A percentile compares a stretch with the other conserved stretches of the same genome.
Evolutionary conservation across 1,140 invertebrate genomes (phyloP).

Genomic region (Orius insidiosus): DNA sequence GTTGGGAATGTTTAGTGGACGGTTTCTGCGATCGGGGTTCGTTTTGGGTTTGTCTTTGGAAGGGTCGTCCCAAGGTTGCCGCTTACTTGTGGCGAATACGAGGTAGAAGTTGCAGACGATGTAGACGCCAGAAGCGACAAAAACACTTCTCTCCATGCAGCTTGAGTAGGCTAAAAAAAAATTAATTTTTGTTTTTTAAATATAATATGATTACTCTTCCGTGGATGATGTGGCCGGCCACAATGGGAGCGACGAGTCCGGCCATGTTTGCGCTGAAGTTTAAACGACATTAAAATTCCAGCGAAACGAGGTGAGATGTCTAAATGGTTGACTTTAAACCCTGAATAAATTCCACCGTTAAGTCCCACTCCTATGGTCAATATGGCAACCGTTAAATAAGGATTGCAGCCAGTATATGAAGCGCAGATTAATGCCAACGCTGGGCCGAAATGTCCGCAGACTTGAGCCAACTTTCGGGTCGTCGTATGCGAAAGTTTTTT

Average conservation of each 20-base stretch:
- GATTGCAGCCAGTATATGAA: conserved; percentile 46
- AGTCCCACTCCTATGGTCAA: conserved; percentile 62
- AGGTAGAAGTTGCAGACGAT: conserved; percentile 58
- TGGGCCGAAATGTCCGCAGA: conserved; percentile 54
- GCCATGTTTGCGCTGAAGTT: conserved; percentile 82
- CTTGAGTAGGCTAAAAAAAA: conserved; percentile 52
- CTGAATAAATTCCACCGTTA: conserved; percentile 69
- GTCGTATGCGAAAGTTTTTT: conserved; percentile 47
- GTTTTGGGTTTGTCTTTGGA: conserved; percentile 37
- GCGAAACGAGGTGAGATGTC: conserved; percentile 83
- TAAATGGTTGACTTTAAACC: conserved; percentile 78
- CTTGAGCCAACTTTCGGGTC: conserved; percentile 64
- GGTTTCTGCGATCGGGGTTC: conserved; percentile 10
- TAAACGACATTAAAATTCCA: conserved; percentile 80
- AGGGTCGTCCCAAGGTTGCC: conserved; percentile 68
- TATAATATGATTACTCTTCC: conserved; percentile 35
- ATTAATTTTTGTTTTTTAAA: not conserved
- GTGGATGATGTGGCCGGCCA: conserved; percentile 59
- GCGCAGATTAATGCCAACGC: conserved; percentile 54
- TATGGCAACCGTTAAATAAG: conserved; percentile 39
- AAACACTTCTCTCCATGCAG: conserved; percentile 80
- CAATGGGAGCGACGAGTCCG: conserved; percentile 68
- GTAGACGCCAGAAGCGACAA: conserved; percentile 61
- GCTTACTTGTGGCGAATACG: conserved; percentile 55
- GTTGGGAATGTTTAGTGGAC: conserved; percentile 1